Evolutionary conservation across 2,797 vertebrate genomes (phyloP), one percentile per base, ranked within the genome.

Genomic region (Cheirogaleus major): DNA sequence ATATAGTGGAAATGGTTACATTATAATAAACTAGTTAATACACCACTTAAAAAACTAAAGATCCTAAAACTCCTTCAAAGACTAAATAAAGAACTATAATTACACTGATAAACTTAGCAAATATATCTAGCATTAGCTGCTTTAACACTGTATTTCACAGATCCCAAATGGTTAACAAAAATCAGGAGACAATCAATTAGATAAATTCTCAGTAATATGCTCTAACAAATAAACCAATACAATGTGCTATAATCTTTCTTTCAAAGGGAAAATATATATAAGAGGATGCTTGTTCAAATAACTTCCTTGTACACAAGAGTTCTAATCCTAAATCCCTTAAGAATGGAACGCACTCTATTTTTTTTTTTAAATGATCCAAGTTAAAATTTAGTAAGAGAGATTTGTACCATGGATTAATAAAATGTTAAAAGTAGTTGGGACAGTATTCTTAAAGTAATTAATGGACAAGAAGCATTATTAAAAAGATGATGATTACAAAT

Each of bases 401-500:
- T 67, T 14, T 79, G 20, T 45, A 84, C 30, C 15, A 67, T 41
- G 22, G 61, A 10, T 57, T 76, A 86, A 91, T 59, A 59, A 59
- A 96, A 93, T 70, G 45, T 80, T 88, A 86, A 83, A 93, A 88
- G 30, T 35, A 59, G 70, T 55, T 72, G 7, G 38, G 65, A 78
- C 6, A 70, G 2, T 45, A 95, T 55, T 55, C 43, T 41, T 90
- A 63, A 52, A 91, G 81, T 79, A 80, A 43, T 72, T 80, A 89
- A 50, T 17, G 18, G 32, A 65, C 23, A 90, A 57, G 14, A 95
- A 75, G 55, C 63, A 76, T 57, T 89, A 92, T 5, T 93, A 73
- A 91, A 80, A 88, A 79, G 30, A 85, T 50, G 6, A 72, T 79
- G 32, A 88, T n/a, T 92, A 97, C 27, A 90, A 97, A 55, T 45